These are phyloP conservation scores for Trichomalopsis sarcophagae DNA, from an alignment of 1,140 invertebrate genomes.

Conservation along the genomic window DNA sequence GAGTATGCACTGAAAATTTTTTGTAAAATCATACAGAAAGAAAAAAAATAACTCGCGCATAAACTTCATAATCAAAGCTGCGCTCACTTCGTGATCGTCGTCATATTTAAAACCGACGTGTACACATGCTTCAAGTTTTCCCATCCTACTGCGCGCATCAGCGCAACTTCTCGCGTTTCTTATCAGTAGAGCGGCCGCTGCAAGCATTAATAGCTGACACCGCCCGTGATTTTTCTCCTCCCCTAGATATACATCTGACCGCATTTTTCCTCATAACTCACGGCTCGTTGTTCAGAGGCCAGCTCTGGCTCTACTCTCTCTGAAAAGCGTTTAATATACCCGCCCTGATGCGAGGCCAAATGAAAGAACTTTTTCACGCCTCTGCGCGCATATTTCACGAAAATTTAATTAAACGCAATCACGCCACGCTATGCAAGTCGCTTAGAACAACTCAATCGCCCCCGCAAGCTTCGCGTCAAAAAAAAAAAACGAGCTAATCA, in stretches of 20 bases:
- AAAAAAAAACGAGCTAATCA: too few species aligned
- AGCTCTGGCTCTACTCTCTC: neutral
- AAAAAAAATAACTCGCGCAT: neutral
- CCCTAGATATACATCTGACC: neutral
- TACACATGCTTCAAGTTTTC: neutral
- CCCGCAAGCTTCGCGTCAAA: too few species aligned
- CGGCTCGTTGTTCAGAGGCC: neutral
- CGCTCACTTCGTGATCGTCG: neutral
- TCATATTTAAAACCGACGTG: neutral
- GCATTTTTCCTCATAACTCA: neutral
- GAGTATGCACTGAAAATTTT: too few species aligned
- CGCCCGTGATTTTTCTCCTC: neutral
- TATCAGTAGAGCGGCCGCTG: neutral
- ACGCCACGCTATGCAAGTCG: too few species aligned
- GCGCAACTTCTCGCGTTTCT: neutral
- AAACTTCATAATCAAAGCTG: neutral
- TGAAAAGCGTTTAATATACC: neutral
- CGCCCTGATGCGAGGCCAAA: neutral
- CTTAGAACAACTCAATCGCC: too few species aligned
- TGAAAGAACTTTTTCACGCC: too few species aligned
- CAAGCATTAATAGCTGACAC: neutral
- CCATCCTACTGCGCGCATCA: neutral
- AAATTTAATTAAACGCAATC: too few species aligned
- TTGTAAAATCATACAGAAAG: too few species aligned
- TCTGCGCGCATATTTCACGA: too few species aligned